These are phyloP conservation scores for Aradus depressus DNA, from an alignment of 2,888 invertebrate species.

Conservation along the genomic window DNA sequence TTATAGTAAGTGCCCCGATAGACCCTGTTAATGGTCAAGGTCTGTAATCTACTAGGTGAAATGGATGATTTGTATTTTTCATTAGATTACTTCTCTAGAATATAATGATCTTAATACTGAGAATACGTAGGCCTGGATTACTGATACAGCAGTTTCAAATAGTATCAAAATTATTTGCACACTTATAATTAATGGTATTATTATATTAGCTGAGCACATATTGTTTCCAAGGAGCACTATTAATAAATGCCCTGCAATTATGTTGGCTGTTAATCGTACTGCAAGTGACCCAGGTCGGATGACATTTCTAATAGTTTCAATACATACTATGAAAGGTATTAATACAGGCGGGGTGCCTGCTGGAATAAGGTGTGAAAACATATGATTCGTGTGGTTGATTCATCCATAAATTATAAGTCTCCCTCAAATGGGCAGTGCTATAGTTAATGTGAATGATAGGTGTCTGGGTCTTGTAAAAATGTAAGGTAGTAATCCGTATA, in stretches of 20 bases:
- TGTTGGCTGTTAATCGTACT: conserved; percentile 61
- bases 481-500: conserved; percentile 57
- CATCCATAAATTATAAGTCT: no score
- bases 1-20: conserved; percentile 39
- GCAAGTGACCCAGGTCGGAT: conserved; percentile 59
- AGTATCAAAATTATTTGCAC: conserved; percentile 44
- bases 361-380: no score
- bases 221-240: conserved; percentile 49
- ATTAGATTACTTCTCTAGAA: conserved; percentile 54
- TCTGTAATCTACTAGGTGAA: conserved; percentile 52
- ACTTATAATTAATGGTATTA: conserved; percentile 38
- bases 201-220: conserved; percentile 33
- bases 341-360: no score
- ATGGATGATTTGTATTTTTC: conserved; percentile 48
- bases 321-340: conserved; percentile 50
- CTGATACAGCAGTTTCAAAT: conserved; percentile 48
- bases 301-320: conserved; percentile 62
- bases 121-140: conserved; percentile 58
- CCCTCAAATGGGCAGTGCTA: no score
- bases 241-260: conserved; percentile 61
- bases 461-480: conserved; percentile 59
- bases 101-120: conserved; percentile 53
- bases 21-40: conserved; percentile 53
- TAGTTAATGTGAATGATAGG: conserved; percentile 46
- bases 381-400: no score